These are phyloP conservation scores for Bombyx mandarina DNA, from an alignment of 1,140 invertebrate genomes.

Conservation along the genomic window DNA sequence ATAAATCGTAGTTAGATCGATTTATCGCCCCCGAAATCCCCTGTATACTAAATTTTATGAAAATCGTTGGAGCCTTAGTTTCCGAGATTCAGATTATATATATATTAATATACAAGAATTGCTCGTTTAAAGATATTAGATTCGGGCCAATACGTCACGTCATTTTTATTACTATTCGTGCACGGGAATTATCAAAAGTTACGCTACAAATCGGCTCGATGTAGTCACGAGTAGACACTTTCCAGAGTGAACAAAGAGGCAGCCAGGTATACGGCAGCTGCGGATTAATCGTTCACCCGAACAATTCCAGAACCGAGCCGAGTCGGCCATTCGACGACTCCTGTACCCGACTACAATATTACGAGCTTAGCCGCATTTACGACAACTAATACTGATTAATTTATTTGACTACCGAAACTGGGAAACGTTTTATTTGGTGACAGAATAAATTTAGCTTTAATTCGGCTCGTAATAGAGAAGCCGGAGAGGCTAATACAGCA, in stretches of 20 bases:
- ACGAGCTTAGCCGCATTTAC: conserved; percentile 59
- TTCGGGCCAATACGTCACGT: no score
- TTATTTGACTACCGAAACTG: conserved; percentile 25
- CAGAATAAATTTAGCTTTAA: conserved; percentile 28
- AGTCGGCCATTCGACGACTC: conserved; percentile 10
- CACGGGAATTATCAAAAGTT: no score
- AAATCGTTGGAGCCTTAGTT: no score
- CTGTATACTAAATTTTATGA: no score
- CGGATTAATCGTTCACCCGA: conserved; percentile 42
- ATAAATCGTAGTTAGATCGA: no score
- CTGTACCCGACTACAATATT: conserved; percentile 14
- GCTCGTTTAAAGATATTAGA: no score
- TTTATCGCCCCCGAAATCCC: no score
- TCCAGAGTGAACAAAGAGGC: conserved; percentile 57
- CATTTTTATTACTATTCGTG: no score
- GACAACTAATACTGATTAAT: conserved; percentile 47
- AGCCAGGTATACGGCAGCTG: conserved; percentile 57
- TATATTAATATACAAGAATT: no score
- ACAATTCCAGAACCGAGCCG: conserved; percentile 20
- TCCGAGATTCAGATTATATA: no score
- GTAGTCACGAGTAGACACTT: conserved; percentile 32
- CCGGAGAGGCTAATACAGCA: conserved; percentile 11
- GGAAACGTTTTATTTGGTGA: conserved; percentile 26
- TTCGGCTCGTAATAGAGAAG: conserved; percentile 19
- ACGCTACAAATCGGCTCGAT: conserved; percentile 42